Evolutionary conservation across 2,797 vertebrate genomes (phyloP), one percentile per base, ranked within the genome.

Genomic region (Amniataba percoides): DNA sequence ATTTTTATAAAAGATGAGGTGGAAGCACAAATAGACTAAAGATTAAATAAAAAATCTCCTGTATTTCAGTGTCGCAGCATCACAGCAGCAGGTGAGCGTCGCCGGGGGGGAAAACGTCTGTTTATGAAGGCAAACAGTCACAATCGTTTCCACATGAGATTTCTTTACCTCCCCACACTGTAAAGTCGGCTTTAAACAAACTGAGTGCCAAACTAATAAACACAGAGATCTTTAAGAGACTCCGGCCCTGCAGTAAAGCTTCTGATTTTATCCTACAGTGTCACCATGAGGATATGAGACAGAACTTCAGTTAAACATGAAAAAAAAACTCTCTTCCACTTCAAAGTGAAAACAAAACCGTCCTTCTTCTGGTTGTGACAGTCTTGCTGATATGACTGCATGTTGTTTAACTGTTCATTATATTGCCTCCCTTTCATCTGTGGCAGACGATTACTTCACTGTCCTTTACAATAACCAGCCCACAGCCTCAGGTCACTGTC

Each of bases 221-320:
- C 27, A 27, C 23, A 56, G 21, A 27, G 9, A 18, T 75, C 1
- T 45, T 16, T 11, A 39, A 56, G 36, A 25, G 15, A 21, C 13
- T 14, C 4, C 5, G 39, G 39, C 18, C 4, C 18, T 19, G 16
- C 18, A 49, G 18, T 49, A 49, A 31, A 43, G 36, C 25, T 0
- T 46, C 36, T 57, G 2, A n/a, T 27, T 52, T 75, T 80, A 59
- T 11, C 10, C 51, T 64, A 42, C 10, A 71, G 71, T 74, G 57
- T 71, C 79, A 76, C 85, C 74, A 45, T 86, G 81, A 74, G 71
- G 71, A 67, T 49, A 14, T 18, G 13, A 62, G 21, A 23, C n/a
- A 67, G 62, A 89, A 87, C 58, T 81, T 65, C 64, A 83, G 19
- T 36, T 40, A 3, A 16, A 56, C 62, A 57, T 27, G 40, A 52